Evolutionary conservation across 2,113 vertebrate genomes (phyloP), one percentile per base, ranked within the genome.

Genomic region (Ochotona princeps): DNA sequence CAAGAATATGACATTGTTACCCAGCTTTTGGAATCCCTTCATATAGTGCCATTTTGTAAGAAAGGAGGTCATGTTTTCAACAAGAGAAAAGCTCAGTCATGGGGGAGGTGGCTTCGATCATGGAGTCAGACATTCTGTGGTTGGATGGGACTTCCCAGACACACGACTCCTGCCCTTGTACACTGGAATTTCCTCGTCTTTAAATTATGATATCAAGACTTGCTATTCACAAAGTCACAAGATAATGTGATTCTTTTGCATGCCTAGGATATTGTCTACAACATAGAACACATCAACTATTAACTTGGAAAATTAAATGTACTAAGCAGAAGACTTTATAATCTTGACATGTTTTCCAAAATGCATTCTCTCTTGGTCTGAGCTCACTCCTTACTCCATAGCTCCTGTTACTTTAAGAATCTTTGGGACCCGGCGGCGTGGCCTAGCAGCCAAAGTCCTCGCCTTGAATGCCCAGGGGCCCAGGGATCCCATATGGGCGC

Each of bases 141-240:
- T 66, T 72, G n/a, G 66, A 79, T n/a, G 47, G 38, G 28, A 44
- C 28, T 75, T 47, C 4, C 30, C 44, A 63, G 18, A 35, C n/a
- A 78, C 60, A 49, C 51, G 65, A 60, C 25, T 44, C n/a, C 80
- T 30, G 30, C 1, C 12, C 20, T 84, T 80, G 13, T 10, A 11
- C n/a, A 88, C 26, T 63, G 84, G n/a, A 89, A 47, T 74, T 82
- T 67, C 38, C 63, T 76, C n/a, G 75, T 75, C 23, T 82, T 87
- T 60, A 63, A 87, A 35, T 83, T 35, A 47, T 83, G 63, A 57
- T 30, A 32, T n/a, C 70, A 65, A 54, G 23, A 88, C 25, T 32
- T 60, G 32, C 5, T 69, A 69, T 9, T 82, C 38, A 20, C 1
- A 65, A 87, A 83, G 30, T 87, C 20, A 26, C 7, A 73, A 83